Percentiles rank a stretch among this genome's conserved stretches.
phyloP scores from a whole-genome alignment of 2,113 vertebrate genomes.

The Chaetorhynchus papuensis region DNA sequence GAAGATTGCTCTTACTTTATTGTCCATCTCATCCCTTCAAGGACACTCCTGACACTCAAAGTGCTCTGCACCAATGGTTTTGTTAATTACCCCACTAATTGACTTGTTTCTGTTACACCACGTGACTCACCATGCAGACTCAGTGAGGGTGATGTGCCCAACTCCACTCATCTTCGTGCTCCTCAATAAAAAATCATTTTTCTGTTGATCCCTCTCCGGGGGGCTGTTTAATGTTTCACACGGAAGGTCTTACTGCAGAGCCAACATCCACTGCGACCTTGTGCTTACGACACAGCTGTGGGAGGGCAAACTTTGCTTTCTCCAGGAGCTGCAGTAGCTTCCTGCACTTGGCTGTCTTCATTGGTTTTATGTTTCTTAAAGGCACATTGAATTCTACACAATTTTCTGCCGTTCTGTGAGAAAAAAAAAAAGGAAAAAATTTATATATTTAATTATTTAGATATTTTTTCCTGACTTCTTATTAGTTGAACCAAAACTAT shows the following conservation, averaged over 20 bases:
- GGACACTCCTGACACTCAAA: neutral
- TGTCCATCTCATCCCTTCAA: neutral
- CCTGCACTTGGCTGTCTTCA: neutral
- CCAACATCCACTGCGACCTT: neutral
- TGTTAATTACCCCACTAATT: neutral
- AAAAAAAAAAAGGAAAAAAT: neutral
- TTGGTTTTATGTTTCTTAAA: neutral
- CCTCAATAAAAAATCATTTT: neutral
- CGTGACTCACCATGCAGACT: neutral
- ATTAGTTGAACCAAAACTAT: neutral
- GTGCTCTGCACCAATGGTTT: neutral
- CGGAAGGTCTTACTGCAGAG: neutral
- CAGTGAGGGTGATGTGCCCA: rapidly evolving
- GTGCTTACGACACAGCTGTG: neutral
- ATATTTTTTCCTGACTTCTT: neutral
- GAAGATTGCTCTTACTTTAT: neutral
- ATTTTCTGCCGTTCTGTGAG: neutral
- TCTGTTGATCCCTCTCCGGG: neutral
- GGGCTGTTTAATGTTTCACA: neutral
- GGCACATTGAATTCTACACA: neutral
- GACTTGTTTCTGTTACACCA: neutral
- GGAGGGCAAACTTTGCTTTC: neutral
- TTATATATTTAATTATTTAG: neutral
- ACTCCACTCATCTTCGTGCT: neutral
- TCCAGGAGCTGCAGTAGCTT: neutral